These are phyloP conservation scores for Chymomyza caudatula DNA, from an alignment of 2,888 invertebrate species.

Conservation along the genomic window DNA sequence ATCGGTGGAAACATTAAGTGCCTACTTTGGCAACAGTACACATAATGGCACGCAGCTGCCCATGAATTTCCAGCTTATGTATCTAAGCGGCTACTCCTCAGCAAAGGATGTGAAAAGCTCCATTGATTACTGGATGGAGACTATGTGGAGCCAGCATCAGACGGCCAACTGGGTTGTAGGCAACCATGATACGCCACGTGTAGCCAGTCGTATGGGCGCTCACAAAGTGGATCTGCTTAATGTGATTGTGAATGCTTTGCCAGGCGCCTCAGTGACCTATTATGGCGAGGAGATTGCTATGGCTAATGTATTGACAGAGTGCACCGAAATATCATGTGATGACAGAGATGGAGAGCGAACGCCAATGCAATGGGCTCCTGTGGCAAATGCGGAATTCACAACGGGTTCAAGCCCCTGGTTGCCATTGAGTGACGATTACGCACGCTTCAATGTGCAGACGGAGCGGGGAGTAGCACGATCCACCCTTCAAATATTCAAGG, in stretches of 20 bases:
- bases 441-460: slow-evolving; percentile 80
- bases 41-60: slow-evolving; percentile 80
- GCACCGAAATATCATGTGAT: slow-evolving; percentile 68
- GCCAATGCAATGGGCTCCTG: slow-evolving; percentile 81
- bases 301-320: slow-evolving; percentile 78
- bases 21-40: slow-evolving; percentile 80
- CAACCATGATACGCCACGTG: slow-evolving; percentile 83
- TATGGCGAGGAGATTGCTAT: slow-evolving; percentile 88
- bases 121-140: slow-evolving; percentile 81
- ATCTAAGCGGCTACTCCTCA: slow-evolving; percentile 79
- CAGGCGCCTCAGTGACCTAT: slow-evolving; percentile 88
- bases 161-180: slow-evolving; percentile 85
- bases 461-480: slow-evolving; percentile 80
- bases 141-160: slow-evolving; percentile 79
- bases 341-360: slow-evolving; percentile 81
- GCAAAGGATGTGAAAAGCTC: slow-evolving; percentile 79
- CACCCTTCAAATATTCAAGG: slow-evolving; percentile 81
- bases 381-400: slow-evolving; percentile 81
- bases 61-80: slow-evolving; percentile 82
- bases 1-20: slow-evolving; percentile 78
- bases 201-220: slow-evolving; percentile 82
- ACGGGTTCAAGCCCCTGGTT: slow-evolving; percentile 81
- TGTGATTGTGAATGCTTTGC: slow-evolving; percentile 84
- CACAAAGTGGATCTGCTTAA: slow-evolving; percentile 84
- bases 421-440: slow-evolving; percentile 83